These are phyloP conservation scores for Corapipo altera DNA, from an alignment of 2,113 vertebrate genomes.

Conservation along the genomic window DNA sequence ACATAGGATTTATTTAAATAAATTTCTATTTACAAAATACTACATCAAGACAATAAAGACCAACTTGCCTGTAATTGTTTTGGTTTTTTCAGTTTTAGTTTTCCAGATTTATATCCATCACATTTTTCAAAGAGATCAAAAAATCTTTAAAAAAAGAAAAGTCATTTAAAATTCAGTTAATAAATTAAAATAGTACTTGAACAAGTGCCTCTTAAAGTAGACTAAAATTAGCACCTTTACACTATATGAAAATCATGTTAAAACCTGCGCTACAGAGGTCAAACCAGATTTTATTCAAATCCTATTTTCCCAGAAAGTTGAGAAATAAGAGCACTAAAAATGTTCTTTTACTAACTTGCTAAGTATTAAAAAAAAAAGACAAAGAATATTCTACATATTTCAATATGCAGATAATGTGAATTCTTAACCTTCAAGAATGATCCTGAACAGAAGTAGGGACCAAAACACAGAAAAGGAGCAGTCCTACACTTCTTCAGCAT, in stretches of 20 bases:
- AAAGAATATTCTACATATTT: neutral
- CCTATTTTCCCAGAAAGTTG: neutral
- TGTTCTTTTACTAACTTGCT: neutral
- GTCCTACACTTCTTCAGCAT: neutral
- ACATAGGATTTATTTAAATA: neutral
- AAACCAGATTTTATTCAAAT: neutral
- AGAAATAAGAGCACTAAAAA: neutral
- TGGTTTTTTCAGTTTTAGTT: constrained; percentile 89
- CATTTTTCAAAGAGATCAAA: constrained; percentile 93
- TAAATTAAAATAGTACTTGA: neutral
- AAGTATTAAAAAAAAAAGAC: neutral
- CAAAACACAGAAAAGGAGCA: neutral
- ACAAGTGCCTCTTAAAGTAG: neutral
- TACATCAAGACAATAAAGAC: neutral
- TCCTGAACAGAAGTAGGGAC: neutral
- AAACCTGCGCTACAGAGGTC: neutral
- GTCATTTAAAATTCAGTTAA: neutral
- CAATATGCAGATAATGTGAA: neutral
- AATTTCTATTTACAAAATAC: neutral
- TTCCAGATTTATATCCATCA: constrained; percentile 87
- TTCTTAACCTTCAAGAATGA: neutral
- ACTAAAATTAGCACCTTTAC: neutral
- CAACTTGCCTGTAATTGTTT: constrained; percentile 85
- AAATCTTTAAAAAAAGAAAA: constrained; percentile 76
- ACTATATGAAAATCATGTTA: neutral